phyloP scores from a whole-genome alignment of 2,888 invertebrate genomes.

The Limnephilus auricula region DNA sequence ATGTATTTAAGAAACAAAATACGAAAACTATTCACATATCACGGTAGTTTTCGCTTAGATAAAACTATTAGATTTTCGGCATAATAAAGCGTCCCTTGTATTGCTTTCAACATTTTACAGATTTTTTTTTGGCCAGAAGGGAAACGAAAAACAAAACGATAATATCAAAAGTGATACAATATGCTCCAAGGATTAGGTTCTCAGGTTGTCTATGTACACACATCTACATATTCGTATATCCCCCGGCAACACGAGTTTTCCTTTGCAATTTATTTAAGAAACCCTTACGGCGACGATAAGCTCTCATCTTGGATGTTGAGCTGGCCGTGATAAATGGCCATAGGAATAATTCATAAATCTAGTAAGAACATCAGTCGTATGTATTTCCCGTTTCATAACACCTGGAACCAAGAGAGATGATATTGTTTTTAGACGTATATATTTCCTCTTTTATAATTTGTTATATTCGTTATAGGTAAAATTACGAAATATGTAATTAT shows the following conservation, averaged over 20 bases:
- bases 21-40: too few species aligned
- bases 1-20: too few species aligned
- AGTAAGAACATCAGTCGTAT: background rate
- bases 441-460: background rate
- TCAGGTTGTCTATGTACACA: background rate
- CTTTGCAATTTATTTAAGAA: slow-evolving; percentile 3
- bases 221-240: background rate
- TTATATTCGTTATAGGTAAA: background rate
- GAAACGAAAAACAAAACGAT: background rate
- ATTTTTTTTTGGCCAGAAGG: background rate
- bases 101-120: background rate
- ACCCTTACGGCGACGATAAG: background rate
- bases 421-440: background rate
- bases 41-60: background rate
- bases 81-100: background rate
- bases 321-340: slow-evolving; percentile 13
- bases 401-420: background rate
- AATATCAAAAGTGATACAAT: background rate
- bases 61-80: too few species aligned
- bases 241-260: background rate
- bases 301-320: slow-evolving; percentile 9
- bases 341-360: background rate
- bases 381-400: background rate
- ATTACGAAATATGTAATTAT: background rate
- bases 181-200: too few species aligned